Evolutionary conservation across 2,888 invertebrate species (phyloP).

Genomic region (Callosobruchus maculatus): DNA sequence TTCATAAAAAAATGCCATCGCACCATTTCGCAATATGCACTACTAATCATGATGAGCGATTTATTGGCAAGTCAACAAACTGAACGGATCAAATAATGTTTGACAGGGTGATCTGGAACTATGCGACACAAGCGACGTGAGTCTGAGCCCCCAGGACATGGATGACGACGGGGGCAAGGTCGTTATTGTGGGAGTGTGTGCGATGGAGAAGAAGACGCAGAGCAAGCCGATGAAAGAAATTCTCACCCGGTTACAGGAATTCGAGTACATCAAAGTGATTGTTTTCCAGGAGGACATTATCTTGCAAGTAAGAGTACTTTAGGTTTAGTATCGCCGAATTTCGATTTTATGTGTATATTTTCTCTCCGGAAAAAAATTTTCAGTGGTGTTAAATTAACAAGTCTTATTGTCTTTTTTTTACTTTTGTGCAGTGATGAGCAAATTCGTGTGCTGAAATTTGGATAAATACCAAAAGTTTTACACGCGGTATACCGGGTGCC

Average conservation of each 20-base stretch:
- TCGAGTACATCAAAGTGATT: constrained; percentile 91
- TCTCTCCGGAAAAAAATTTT: no score
- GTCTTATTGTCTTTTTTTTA: no score
- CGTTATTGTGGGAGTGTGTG: constrained; percentile 97
- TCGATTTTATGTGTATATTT: no score
- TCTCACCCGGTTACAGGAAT: constrained; percentile 90
- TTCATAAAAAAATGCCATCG: not conserved
- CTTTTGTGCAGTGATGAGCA: no score
- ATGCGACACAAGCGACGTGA: constrained; percentile 59
- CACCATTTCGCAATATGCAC: not conserved
- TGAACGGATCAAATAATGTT: not conserved
- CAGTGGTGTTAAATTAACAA: no score
- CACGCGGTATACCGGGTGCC: no score
- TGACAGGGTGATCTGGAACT: constrained; percentile 74
- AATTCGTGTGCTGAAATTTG: no score
- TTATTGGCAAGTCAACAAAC: not conserved
- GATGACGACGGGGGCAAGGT: constrained; percentile 72
- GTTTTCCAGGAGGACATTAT: constrained; percentile 97
- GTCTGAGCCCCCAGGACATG: constrained; percentile 47
- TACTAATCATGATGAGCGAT: not conserved
- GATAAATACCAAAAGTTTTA: no score
- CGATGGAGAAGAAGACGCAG: constrained; percentile 99
- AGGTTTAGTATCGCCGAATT: no score
- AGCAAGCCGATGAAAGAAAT: constrained; percentile 99
- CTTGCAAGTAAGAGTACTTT: constrained; percentile 62